phyloP scores from a whole-genome alignment of 2,888 invertebrate genomes.

The Lasioglossum morio region DNA sequence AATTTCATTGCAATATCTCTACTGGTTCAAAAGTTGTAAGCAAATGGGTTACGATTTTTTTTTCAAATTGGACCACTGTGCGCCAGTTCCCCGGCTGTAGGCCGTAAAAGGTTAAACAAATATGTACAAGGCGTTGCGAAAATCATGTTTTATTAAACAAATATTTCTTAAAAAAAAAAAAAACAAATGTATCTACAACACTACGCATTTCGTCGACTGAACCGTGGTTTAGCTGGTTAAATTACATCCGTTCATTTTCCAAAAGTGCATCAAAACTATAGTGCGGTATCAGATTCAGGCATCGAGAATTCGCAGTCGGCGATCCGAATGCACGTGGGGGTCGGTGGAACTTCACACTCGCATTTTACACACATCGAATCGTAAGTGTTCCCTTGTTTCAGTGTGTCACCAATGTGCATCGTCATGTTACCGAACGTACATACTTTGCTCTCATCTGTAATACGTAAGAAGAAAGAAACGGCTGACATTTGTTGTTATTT shows the following conservation, averaged over 20 bases:
- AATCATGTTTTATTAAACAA: neutral
- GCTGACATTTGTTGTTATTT: neutral
- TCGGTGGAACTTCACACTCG: slow-evolving; percentile 77
- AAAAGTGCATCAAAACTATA: neutral
- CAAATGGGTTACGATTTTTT: too few species aligned
- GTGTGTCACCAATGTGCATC: neutral
- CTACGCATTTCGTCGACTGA: neutral
- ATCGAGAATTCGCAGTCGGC: accelerated
- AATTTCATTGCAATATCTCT: too few species aligned
- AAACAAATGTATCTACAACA: neutral
- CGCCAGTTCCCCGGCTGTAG: too few species aligned
- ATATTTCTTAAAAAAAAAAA: neutral
- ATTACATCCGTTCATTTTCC: neutral
- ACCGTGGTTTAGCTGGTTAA: neutral
- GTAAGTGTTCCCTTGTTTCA: slow-evolving; percentile 59
- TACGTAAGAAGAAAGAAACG: neutral
- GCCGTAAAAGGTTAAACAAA: neutral
- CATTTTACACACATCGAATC: slow-evolving; percentile 74
- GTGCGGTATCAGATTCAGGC: too few species aligned
- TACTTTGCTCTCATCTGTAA: neutral
- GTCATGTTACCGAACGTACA: neutral
- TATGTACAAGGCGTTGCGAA: neutral
- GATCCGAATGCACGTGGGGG: slow-evolving; percentile 72
- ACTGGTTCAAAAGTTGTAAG: too few species aligned
- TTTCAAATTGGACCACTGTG: too few species aligned